Conservation (phyloP, 2,888 invertebrate genomes). For the Melanotus villosus region DNA sequence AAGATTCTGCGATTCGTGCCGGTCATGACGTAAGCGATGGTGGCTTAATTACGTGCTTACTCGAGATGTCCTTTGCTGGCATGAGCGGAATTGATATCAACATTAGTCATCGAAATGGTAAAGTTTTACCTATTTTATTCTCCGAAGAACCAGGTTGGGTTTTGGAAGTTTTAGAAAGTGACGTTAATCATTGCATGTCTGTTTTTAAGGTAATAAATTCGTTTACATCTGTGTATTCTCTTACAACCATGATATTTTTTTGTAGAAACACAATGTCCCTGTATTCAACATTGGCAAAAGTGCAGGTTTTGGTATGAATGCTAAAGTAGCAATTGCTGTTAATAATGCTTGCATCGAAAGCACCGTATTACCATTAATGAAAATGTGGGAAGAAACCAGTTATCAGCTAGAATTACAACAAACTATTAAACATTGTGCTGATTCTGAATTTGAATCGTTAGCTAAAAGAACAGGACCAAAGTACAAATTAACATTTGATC, state of each 20-base stretch:
- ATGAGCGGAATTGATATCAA: slow-evolving; percentile 83
- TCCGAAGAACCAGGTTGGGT: slow-evolving; percentile 91
- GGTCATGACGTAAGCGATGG: slow-evolving; percentile 99
- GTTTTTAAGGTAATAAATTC: slow-evolving; percentile 71
- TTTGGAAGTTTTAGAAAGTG: slow-evolving; percentile 76
- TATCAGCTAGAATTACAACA: slow-evolving; percentile 90
- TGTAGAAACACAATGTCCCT: slow-evolving; percentile 71
- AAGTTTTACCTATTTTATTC: slow-evolving; percentile 80
- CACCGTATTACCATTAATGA: slow-evolving; percentile 78
- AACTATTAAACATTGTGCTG: slow-evolving; percentile 83
- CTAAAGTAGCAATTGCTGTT: slow-evolving; percentile 74
- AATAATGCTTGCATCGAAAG: slow-evolving; percentile 76
- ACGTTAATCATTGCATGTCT: slow-evolving; percentile 73
- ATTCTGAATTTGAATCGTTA: slow-evolving; percentile 83
- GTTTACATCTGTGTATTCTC: neutral
- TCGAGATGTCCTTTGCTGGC: slow-evolving; percentile 98
- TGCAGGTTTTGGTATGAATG: slow-evolving; percentile 77
- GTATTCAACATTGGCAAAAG: slow-evolving; percentile 80
- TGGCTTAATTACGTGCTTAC: slow-evolving; percentile 88
- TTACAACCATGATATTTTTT: slow-evolving; percentile 31
- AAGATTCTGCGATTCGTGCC: slow-evolving; percentile 79
- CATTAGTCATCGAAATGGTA: slow-evolving; percentile 71
- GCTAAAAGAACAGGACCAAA: slow-evolving; percentile 78
- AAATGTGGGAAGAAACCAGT: slow-evolving; percentile 97
- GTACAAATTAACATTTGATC: slow-evolving; percentile 82